A percentile compares a stretch with the other conserved stretches of the same genome.
Evolutionary conservation across 2,797 vertebrate species (phyloP).

Genomic region (Sebastes miniatus): DNA sequence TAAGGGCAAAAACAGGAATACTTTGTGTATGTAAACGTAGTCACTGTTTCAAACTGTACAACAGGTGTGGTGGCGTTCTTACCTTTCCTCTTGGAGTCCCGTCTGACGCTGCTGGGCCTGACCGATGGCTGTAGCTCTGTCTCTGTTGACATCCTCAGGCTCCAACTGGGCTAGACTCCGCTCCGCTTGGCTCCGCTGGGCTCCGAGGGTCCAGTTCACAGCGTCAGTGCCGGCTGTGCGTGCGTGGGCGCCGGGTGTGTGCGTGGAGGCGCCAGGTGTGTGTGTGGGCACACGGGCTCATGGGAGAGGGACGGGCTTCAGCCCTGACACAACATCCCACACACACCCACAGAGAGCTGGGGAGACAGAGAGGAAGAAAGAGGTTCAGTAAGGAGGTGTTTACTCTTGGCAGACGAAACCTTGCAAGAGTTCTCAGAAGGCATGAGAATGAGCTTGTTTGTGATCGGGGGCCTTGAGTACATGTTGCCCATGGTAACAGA

Average conservation of each 20-base stretch:
- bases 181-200: constrained; percentile 68
- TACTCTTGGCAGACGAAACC: constrained; percentile 36
- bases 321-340: constrained; percentile 79
- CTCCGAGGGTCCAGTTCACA: constrained; percentile 68
- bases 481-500: constrained; percentile 71
- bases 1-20: too few relatives aligned
- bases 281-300: constrained; percentile 79
- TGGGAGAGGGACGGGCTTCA: constrained; percentile 79
- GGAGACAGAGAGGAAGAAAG: constrained; percentile 24
- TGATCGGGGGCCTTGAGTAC: constrained; percentile 53
- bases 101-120: constrained; percentile 83
- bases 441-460: constrained; percentile 65
- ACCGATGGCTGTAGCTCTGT: constrained; percentile 85
- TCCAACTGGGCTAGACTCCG: constrained; percentile 72
- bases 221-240: constrained; percentile 68
- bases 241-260: constrained; percentile 71
- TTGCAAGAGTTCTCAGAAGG: constrained; percentile 42
- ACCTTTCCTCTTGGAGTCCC: constrained; percentile 85
- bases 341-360: constrained; percentile 76
- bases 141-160: constrained; percentile 83
- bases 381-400: constrained; percentile 44
- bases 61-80: background rate
- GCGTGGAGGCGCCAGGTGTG: constrained; percentile 79
- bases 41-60: background rate
- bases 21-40: background rate